phyloP scores from a whole-genome alignment of 2,113 vertebrate species.

The Neogobius melanostomus region DNA sequence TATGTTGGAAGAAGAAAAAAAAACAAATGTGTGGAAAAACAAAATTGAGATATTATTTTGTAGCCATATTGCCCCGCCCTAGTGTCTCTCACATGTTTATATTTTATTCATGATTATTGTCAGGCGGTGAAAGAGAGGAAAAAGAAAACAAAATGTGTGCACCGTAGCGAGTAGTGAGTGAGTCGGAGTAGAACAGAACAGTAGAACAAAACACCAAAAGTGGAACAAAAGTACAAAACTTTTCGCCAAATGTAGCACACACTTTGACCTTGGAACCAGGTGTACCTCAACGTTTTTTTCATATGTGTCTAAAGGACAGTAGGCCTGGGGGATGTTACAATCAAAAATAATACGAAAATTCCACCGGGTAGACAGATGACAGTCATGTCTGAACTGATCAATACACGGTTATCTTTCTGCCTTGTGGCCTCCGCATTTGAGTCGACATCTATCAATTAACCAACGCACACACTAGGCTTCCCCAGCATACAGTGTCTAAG shows the following conservation, averaged over 20 bases:
- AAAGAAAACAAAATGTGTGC: too few species aligned
- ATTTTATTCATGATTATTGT: too few species aligned
- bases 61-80: too few species aligned
- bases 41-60: too few species aligned
- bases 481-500: constrained; percentile 10
- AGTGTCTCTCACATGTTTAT: too few species aligned
- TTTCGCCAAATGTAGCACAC: neutral
- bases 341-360: constrained; percentile 18
- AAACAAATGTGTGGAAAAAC: too few species aligned
- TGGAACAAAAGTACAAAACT: too few species aligned
- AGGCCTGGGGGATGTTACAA: neutral
- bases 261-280: neutral
- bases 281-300: neutral
- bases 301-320: neutral
- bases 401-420: constrained; percentile 36
- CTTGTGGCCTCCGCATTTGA: constrained; percentile 35
- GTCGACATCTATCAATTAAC: constrained; percentile 56
- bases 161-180: too few species aligned
- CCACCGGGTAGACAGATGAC: constrained; percentile 22
- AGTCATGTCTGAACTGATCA: constrained; percentile 41
- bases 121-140: too few species aligned
- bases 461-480: neutral
- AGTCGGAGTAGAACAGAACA: too few species aligned
- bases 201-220: too few species aligned
- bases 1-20: too few species aligned